Conservation (phyloP, 2,113 vertebrate species). For the Cromileptes altivelis region DNA sequence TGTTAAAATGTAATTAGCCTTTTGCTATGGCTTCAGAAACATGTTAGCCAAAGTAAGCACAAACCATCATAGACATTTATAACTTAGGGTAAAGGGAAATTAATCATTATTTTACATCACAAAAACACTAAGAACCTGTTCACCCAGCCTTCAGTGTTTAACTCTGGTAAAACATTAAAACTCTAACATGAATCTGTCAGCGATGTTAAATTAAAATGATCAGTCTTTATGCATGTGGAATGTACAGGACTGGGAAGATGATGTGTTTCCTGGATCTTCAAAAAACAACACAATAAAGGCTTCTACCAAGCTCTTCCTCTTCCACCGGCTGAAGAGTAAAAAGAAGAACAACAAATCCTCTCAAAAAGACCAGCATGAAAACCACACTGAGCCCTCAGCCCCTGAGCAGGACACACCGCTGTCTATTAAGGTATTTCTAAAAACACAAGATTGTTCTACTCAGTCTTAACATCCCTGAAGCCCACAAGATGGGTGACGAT, state of each 20-base stretch:
- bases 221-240: neutral
- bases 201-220: neutral
- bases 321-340: slow-evolving; percentile 90
- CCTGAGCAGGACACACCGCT: slow-evolving; percentile 64
- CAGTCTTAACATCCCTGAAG: neutral
- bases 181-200: neutral
- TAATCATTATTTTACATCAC: too few species aligned
- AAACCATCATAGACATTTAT: neutral
- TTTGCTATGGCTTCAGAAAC: neutral
- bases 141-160: neutral
- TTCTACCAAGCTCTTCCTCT: slow-evolving; percentile 93
- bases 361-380: slow-evolving; percentile 85
- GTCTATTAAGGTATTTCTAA: slow-evolving; percentile 64
- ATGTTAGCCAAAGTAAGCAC: neutral
- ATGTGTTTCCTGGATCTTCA: slow-evolving; percentile 88
- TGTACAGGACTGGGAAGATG: slow-evolving; percentile 88
- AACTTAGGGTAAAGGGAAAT: too few species aligned
- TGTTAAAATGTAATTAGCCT: too few species aligned
- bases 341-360: slow-evolving; percentile 85
- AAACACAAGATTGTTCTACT: neutral
- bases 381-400: slow-evolving; percentile 80
- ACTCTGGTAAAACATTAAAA: neutral
- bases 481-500: neutral
- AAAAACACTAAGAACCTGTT: neutral
- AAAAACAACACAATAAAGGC: slow-evolving; percentile 90